Evolutionary conservation across 2,113 vertebrate species (phyloP).

Genomic region (Oreotrochilus melanogaster): DNA sequence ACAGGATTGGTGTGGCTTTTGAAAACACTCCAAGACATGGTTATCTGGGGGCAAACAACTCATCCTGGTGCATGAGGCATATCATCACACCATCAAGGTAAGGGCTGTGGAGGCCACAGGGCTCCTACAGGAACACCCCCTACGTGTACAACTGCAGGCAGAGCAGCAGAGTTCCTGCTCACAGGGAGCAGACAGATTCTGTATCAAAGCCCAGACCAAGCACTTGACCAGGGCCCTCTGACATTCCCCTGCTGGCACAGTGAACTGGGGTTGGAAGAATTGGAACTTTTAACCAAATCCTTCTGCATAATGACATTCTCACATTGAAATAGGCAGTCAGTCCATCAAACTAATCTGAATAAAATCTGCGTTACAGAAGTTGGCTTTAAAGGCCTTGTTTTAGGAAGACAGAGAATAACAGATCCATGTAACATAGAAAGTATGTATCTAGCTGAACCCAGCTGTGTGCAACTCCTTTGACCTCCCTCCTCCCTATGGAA

Average conservation of each 20-base stretch:
- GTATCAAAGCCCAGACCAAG: not conserved
- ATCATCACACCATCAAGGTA: constrained; percentile 87
- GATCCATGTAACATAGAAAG: not conserved
- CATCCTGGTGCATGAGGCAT: constrained; percentile 94
- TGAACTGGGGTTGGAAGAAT: not conserved
- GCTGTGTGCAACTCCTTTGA: not conserved
- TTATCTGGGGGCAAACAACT: constrained; percentile 84
- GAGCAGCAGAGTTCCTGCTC: not conserved
- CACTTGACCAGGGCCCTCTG: not conserved
- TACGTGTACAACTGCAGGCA: not conserved
- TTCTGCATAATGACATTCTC: not conserved
- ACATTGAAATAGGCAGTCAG: not conserved
- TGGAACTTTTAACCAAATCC: not conserved
- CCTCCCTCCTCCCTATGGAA: not conserved
- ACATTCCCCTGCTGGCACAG: fast-evolving
- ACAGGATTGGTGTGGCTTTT: constrained; percentile 87
- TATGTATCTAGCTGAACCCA: not conserved
- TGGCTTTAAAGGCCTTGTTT: not conserved
- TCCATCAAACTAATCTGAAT: not conserved
- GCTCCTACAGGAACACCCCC: not conserved
- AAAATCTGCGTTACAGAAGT: not conserved
- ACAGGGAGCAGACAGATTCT: not conserved
- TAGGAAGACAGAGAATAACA: not conserved
- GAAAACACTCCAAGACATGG: constrained; percentile 86
- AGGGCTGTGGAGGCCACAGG: not conserved